A percentile compares a stretch with the other conserved stretches of the same genome.
phyloP scores from a whole-genome alignment of 2,797 vertebrate genomes.

The Scolopax bukidnonensis region DNA sequence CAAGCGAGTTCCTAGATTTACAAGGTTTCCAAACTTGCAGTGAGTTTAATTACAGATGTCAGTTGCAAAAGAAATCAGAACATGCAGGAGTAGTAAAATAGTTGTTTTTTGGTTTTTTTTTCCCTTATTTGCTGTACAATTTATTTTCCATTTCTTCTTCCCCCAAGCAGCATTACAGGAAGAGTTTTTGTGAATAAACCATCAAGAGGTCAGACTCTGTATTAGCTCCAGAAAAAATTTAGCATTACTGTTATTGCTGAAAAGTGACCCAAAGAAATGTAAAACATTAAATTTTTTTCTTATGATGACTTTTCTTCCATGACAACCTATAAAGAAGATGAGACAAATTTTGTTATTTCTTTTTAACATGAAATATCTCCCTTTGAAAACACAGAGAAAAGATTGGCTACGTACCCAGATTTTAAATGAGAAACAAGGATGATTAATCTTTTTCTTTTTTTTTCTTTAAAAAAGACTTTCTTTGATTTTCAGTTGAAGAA shows the following conservation, averaged over 20 bases:
- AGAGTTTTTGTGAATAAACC: not conserved
- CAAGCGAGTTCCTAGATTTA: not conserved
- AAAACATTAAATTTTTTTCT: not conserved
- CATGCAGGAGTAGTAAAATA: not conserved
- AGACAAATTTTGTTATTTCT: constrained; percentile 17
- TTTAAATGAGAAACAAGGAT: constrained; percentile 43
- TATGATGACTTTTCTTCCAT: not conserved
- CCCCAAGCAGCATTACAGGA: not conserved
- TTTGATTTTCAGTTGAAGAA: constrained; percentile 25
- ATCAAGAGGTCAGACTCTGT: not conserved
- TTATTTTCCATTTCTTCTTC: not conserved
- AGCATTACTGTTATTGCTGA: not conserved
- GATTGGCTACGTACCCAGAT: constrained; percentile 12
- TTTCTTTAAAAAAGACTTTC: not conserved
- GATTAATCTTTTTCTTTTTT: constrained; percentile 5
- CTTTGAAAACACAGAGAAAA: constrained; percentile 16
- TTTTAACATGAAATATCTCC: constrained; percentile 29
- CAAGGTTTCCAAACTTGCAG: not conserved
- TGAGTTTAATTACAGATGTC: not conserved
- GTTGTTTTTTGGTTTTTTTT: not conserved
- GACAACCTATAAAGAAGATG: not conserved
- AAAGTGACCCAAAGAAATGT: not conserved
- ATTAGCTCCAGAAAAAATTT: not conserved
- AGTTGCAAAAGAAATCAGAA: not conserved
- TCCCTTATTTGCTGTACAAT: not conserved